phyloP scores from a whole-genome alignment of 2,797 vertebrate species.

The Cacajao melanocephalus region DNA sequence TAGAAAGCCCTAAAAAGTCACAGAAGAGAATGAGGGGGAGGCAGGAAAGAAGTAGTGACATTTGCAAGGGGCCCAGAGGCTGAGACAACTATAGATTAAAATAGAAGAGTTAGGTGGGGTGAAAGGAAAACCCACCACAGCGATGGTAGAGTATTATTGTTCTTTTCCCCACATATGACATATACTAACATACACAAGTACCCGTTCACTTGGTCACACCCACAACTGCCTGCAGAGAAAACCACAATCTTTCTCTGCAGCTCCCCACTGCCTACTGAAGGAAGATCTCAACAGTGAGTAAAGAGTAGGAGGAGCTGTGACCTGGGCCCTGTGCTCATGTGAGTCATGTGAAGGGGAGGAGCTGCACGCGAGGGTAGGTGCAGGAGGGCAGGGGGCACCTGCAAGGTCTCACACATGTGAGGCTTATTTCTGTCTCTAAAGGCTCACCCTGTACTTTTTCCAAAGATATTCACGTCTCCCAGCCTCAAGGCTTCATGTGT shows the following conservation, averaged over 20 bases:
- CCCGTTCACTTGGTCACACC: constrained; percentile 23
- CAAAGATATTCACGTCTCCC: background rate
- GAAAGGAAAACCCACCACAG: constrained; percentile 34
- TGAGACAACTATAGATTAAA: background rate
- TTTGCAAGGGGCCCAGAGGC: constrained; percentile 2
- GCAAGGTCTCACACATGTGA: background rate
- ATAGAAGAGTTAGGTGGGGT: constrained; percentile 23
- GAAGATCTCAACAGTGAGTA: background rate
- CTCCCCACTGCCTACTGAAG: background rate
- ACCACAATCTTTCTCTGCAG: background rate
- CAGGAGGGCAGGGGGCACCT: background rate
- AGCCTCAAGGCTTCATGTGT: background rate
- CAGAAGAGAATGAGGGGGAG: constrained; percentile 25
- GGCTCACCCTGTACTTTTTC: background rate
- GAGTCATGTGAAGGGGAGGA: too few relatives aligned
- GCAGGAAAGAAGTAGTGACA: background rate
- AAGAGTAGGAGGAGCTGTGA: constrained; percentile 11
- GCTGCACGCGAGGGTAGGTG: rapidly evolving
- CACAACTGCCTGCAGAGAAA: constrained; percentile 36
- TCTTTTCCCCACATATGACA: background rate
- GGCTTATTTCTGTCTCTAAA: background rate
- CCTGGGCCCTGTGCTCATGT: background rate
- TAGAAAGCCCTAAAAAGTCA: constrained; percentile 32
- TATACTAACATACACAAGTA: background rate
- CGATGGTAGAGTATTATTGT: rapidly evolving